These are phyloP conservation scores for Gulo gulo DNA, from an alignment of 2,113 vertebrate species.

Conservation along the genomic window DNA sequence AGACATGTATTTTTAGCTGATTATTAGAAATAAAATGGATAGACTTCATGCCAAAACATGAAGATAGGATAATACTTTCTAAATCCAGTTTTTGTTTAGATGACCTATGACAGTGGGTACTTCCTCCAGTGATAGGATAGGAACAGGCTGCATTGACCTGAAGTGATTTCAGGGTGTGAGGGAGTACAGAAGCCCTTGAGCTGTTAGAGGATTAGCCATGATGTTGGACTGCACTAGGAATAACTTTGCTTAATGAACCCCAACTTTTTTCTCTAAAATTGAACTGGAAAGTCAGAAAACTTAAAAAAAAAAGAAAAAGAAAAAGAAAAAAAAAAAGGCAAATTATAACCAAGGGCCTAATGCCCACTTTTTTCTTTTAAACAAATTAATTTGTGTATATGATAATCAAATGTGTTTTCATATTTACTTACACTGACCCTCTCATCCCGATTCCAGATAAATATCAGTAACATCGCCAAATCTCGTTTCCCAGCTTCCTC, in stretches of 20 bases:
- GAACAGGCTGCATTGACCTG: constrained; percentile 22
- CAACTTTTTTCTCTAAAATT: background rate
- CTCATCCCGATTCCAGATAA: background rate
- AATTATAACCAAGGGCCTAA: background rate
- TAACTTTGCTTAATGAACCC: background rate
- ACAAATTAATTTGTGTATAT: background rate
- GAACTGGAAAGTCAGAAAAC: background rate
- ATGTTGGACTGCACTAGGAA: background rate
- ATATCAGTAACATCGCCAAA: background rate
- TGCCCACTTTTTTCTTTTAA: background rate
- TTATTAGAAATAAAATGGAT: background rate
- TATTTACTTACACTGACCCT: background rate
- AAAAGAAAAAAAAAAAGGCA: background rate
- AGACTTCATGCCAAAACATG: background rate
- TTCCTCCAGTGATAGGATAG: background rate
- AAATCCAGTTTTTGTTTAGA: constrained; percentile 60
- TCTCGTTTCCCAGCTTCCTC: background rate
- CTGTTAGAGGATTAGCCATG: no score
- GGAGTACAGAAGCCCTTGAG: background rate
- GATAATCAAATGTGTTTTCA: background rate
- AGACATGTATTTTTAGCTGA: background rate
- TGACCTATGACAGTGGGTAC: constrained; percentile 3
- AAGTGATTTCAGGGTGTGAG: background rate
- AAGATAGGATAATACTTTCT: constrained; percentile 26
- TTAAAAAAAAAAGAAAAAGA: background rate